A percentile compares a stretch with the other conserved stretches of the same genome.
Conservation (phyloP, 1,140 invertebrate genomes). For the Formica selysi region DNA sequence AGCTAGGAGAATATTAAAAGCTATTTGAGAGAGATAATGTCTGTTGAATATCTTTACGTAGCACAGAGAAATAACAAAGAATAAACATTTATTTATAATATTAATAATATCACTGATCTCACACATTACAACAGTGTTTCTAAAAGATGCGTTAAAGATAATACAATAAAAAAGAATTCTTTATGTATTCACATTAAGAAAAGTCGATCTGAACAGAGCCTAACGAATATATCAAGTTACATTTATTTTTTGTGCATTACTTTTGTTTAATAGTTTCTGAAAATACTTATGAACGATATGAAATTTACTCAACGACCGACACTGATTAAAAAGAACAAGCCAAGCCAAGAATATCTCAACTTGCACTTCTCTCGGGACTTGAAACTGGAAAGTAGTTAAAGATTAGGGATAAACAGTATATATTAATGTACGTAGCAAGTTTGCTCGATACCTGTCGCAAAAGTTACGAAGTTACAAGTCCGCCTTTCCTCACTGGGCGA, state of each 20-base stretch:
- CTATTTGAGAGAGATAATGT: constrained; percentile 47
- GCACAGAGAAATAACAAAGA: constrained; percentile 41
- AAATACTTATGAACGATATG: constrained; percentile 25
- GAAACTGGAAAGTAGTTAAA: constrained; percentile 63
- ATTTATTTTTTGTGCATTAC: constrained; percentile 16
- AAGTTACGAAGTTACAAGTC: constrained; percentile 61
- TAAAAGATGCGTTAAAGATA: not conserved
- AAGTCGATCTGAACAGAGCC: not conserved
- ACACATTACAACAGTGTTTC: not conserved
- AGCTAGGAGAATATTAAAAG: constrained; percentile 54
- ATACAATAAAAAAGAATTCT: not conserved
- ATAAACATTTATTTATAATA: constrained; percentile 55
- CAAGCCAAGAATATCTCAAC: constrained; percentile 44
- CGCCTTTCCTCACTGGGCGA: constrained; percentile 32
- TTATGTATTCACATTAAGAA: not conserved
- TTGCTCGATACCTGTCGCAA: constrained; percentile 62
- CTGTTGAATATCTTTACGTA: constrained; percentile 40
- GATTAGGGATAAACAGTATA: constrained; percentile 64
- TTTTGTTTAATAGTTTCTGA: not conserved
- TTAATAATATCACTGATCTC: not conserved
- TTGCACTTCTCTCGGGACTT: constrained; percentile 42
- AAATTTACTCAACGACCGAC: not conserved
- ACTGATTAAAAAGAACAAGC: constrained; percentile 58
- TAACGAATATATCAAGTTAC: not conserved
- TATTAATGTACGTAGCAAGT: constrained; percentile 63